phyloP scores from a whole-genome alignment of 1,140 invertebrate species.

The Anoplophora glabripennis region DNA sequence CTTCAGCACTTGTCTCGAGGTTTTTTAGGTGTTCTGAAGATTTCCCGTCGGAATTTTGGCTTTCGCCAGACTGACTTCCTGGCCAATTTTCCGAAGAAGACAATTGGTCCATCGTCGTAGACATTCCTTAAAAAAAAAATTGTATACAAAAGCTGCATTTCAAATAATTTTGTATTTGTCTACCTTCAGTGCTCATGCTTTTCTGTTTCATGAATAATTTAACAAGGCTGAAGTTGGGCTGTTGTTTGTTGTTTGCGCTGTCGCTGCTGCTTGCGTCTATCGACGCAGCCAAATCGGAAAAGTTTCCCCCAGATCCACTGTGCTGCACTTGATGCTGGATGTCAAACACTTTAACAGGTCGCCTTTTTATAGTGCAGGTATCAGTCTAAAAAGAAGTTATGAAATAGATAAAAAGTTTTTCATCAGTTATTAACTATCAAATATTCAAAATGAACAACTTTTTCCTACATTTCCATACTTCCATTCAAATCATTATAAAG shows the following conservation, averaged over 20 bases:
- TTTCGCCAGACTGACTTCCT: slow-evolving; percentile 49
- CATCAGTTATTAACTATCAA: too few species aligned
- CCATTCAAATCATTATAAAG: too few species aligned
- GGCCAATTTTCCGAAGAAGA: slow-evolving; percentile 57
- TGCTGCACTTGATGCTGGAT: slow-evolving; percentile 55
- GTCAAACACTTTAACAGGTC: slow-evolving; percentile 65
- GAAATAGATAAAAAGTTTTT: background rate
- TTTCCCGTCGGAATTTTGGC: slow-evolving; percentile 43
- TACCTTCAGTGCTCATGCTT: slow-evolving; percentile 72
- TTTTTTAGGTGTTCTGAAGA: slow-evolving; percentile 22
- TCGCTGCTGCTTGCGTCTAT: slow-evolving; percentile 47
- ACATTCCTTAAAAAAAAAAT: slow-evolving; percentile 42
- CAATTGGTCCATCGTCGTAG: slow-evolving; percentile 61
- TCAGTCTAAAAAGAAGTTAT: slow-evolving; percentile 47
- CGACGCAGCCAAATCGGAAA: slow-evolving; percentile 59
- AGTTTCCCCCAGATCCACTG: slow-evolving; percentile 47
- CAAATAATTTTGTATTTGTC: slow-evolving; percentile 14
- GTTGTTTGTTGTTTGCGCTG: slow-evolving; percentile 50
- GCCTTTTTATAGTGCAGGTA: slow-evolving; percentile 52
- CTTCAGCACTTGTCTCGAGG: slow-evolving; percentile 25
- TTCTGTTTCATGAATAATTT: slow-evolving; percentile 88
- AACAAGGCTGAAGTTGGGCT: slow-evolving; percentile 75
- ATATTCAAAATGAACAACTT: too few species aligned
- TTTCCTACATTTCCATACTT: too few species aligned
- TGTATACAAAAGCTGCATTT: background rate